These are phyloP conservation scores for Thamnophis elegans DNA, from an alignment of 2,797 vertebrate genomes.

Conservation along the genomic window DNA sequence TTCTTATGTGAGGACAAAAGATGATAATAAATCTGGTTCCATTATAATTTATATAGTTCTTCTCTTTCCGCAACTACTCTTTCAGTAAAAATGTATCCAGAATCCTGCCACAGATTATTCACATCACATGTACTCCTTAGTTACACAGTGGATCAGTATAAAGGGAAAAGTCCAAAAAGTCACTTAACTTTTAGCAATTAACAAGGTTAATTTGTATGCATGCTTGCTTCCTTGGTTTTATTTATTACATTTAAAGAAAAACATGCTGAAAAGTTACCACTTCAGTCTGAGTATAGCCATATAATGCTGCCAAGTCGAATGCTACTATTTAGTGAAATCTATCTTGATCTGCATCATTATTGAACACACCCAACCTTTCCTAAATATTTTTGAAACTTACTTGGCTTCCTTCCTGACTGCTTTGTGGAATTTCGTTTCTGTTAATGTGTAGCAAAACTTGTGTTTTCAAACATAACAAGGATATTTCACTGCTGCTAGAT, in stretches of 20 bases:
- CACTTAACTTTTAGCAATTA: neutral
- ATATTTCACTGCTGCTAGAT: neutral
- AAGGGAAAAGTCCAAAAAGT: neutral
- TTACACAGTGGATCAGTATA: neutral
- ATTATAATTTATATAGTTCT: neutral
- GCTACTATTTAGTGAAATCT: constrained; percentile 28
- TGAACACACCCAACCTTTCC: constrained; percentile 26
- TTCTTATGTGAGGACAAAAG: neutral
- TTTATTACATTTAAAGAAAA: neutral
- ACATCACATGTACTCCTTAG: neutral
- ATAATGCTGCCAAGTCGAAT: constrained; percentile 18
- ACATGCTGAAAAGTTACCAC: neutral
- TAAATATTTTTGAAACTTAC: constrained; percentile 12
- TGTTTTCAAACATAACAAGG: neutral
- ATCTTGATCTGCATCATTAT: constrained; percentile 10
- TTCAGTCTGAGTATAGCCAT: constrained; percentile 2
- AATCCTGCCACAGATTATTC: neutral
- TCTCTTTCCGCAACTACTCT: neutral
- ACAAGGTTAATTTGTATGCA: neutral
- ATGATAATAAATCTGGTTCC: neutral
- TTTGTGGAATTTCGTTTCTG: constrained; percentile 3
- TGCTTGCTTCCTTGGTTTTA: neutral
- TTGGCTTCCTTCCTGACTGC: constrained; percentile 9
- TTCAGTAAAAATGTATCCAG: neutral
- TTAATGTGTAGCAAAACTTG: neutral